Evolutionary conservation across 2,113 vertebrate species (phyloP).

Genomic region (Protomyctophum bolini): DNA sequence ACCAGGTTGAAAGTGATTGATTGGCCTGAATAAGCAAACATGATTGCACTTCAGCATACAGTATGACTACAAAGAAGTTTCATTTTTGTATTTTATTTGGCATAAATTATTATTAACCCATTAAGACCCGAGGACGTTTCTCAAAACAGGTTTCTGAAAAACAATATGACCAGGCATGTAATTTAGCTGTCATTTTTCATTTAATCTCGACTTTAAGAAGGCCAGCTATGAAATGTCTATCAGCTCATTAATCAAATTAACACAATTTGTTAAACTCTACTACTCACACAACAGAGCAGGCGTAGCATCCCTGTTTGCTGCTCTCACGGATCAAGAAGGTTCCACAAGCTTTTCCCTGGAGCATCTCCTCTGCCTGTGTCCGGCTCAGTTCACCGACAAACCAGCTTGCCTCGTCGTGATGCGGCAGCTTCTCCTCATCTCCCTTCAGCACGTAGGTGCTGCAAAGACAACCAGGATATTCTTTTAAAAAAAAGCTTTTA

Average conservation of each 20-base stretch:
- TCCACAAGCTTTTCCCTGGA: slow-evolving; percentile 89
- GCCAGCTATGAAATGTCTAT: too few species aligned
- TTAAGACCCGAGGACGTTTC: too few species aligned
- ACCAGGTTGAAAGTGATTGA: too few species aligned
- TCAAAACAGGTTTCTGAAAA: too few species aligned
- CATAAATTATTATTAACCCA: too few species aligned
- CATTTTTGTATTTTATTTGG: too few species aligned
- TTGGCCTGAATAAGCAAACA: too few species aligned
- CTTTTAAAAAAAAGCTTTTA: neutral
- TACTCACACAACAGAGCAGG: slow-evolving; percentile 98
- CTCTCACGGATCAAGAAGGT: slow-evolving; percentile 96
- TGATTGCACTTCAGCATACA: too few species aligned
- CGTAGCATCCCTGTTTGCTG: slow-evolving; percentile 94
- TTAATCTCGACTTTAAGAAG: too few species aligned
- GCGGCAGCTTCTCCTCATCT: slow-evolving; percentile 88
- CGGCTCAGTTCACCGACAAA: slow-evolving; percentile 95
- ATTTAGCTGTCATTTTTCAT: too few species aligned
- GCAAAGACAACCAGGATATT: slow-evolving; percentile 23
- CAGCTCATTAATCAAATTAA: neutral
- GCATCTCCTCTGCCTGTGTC: slow-evolving; percentile 92
- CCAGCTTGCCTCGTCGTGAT: slow-evolving; percentile 95
- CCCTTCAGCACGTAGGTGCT: slow-evolving; percentile 90
- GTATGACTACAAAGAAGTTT: too few species aligned
- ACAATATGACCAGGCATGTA: too few species aligned
- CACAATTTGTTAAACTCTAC: neutral